A percentile compares a stretch with the other conserved stretches of the same genome.
Conservation (phyloP, 2,888 invertebrate species). For the Sialis fuliginosa region DNA sequence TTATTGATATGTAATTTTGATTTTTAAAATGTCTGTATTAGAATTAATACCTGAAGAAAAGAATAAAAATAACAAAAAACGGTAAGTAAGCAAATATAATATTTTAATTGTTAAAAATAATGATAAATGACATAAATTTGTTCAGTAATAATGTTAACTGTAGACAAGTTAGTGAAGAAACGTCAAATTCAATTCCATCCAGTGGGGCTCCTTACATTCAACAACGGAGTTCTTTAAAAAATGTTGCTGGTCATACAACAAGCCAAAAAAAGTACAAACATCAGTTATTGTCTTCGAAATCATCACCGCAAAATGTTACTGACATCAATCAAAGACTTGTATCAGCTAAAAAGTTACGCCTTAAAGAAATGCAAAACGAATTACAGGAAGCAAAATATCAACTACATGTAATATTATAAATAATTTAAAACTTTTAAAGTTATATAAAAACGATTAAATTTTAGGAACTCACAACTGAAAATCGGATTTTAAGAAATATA, state of each 20-base stretch:
- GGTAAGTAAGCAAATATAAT: neutral
- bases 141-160: neutral
- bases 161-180: constrained; percentile 5
- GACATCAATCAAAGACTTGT: constrained; percentile 41
- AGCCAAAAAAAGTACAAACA: neutral
- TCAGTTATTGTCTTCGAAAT: neutral
- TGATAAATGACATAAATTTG: neutral
- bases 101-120: neutral
- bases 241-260: neutral
- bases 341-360: constrained; percentile 56
- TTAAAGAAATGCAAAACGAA: constrained; percentile 65
- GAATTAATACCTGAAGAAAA: constrained; percentile 33
- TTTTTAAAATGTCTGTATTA: constrained; percentile 28
- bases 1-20: neutral
- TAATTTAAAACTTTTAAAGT: neutral
- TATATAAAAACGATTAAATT: constrained; percentile 10
- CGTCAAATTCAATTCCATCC: constrained; percentile 5
- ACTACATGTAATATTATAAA: constrained; percentile 33
- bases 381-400: constrained; percentile 62
- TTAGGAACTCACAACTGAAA: constrained; percentile 52
- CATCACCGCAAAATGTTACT: constrained; percentile 11
- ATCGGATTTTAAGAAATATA: constrained; percentile 52
- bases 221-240: neutral
- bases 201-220: neutral
- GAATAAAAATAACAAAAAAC: constrained; percentile 19